Percentiles rank a stretch among this genome's conserved stretches.
These are phyloP conservation scores for Anthoscopus minutus DNA, from an alignment of 2,113 vertebrate species.

Conservation along the genomic window DNA sequence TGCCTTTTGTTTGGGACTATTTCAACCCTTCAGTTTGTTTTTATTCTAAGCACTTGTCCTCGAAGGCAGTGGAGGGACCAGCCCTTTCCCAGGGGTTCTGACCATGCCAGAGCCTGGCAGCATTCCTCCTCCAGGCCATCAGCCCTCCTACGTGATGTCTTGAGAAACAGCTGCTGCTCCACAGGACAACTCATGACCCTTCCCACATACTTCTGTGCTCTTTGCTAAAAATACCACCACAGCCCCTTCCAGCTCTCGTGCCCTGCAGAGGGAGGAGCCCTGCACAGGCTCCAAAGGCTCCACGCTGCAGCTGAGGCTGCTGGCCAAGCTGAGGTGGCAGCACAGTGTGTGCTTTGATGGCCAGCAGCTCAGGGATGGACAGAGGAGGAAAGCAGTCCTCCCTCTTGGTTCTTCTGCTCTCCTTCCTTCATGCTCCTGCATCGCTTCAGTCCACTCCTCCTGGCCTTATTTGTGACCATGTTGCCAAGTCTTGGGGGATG, in stretches of 20 bases:
- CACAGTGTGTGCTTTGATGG: neutral
- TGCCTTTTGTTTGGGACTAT: neutral
- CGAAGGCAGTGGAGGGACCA: neutral
- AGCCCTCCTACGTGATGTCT: neutral
- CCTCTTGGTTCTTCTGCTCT: neutral
- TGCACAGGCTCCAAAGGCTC: neutral
- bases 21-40: neutral
- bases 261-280: neutral
- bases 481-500: neutral
- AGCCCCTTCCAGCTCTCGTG: accelerated
- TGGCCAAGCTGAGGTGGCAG: neutral
- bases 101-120: neutral
- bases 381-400: neutral
- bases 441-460: neutral
- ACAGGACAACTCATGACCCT: neutral
- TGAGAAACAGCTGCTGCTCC: conserved; percentile 20
- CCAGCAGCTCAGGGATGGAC: neutral
- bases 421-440: accelerated
- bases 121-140: neutral
- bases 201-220: neutral
- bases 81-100: neutral
- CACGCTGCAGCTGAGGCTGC: neutral
- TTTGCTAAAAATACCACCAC: neutral
- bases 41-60: neutral
- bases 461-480: neutral